phyloP scores from a whole-genome alignment of 2,113 vertebrate species.

The Benitochromis conjunctus region DNA sequence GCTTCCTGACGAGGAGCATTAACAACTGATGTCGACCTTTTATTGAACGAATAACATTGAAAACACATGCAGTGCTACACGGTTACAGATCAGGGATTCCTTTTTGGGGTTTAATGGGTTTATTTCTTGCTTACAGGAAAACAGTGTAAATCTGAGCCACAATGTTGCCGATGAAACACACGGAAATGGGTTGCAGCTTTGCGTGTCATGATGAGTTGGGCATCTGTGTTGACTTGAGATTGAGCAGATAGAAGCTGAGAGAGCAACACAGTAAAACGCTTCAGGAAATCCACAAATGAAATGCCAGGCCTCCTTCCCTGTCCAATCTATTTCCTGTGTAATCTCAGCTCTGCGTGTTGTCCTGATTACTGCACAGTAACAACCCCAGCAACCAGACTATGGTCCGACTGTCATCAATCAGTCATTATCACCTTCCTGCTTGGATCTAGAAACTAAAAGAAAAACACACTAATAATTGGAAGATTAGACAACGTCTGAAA shows the following conservation, averaged over 20 bases:
- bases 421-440: slow-evolving; percentile 30
- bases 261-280: background rate
- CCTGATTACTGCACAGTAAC: background rate
- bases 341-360: background rate
- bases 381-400: background rate
- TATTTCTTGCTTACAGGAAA: background rate
- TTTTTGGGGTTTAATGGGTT: background rate
- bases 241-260: background rate
- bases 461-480: background rate
- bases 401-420: slow-evolving; percentile 7
- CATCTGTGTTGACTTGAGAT: background rate
- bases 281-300: background rate
- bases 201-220: background rate
- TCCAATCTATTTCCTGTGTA: background rate
- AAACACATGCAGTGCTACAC: background rate
- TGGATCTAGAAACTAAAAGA: background rate
- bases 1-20: background rate
- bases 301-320: background rate
- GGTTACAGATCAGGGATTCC: background rate
- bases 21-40: background rate
- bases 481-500: background rate
- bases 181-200: background rate
- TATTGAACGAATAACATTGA: background rate
- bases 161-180: background rate
- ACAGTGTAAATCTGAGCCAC: background rate